Conservation (phyloP, 2,113 vertebrate genomes). For the Psilopsiagon aymara region DNA sequence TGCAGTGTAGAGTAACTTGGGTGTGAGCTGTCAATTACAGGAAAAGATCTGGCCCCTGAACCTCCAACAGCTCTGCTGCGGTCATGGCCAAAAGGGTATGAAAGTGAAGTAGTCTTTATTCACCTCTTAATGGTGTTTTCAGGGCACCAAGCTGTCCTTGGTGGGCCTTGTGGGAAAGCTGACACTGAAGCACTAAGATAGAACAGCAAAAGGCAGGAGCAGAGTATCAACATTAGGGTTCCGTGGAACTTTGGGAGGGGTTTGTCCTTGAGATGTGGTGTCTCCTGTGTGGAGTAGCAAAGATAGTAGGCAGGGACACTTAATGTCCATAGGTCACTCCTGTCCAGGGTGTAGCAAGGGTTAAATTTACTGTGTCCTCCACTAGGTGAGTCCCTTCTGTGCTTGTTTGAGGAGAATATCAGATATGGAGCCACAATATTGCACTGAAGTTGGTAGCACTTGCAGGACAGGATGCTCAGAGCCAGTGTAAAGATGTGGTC, state of each 20-base stretch:
- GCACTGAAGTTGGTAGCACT: neutral
- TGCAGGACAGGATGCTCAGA: neutral
- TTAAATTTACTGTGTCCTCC: neutral
- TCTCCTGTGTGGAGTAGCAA: neutral
- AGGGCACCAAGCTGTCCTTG: neutral
- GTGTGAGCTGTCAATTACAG: neutral
- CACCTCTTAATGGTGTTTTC: neutral
- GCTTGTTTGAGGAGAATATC: neutral
- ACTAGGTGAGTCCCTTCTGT: neutral
- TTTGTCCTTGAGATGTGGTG: neutral
- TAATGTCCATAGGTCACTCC: neutral
- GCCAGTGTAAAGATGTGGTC: neutral
- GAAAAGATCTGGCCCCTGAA: neutral
- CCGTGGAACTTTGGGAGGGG: neutral
- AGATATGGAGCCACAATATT: neutral
- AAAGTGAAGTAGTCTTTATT: neutral
- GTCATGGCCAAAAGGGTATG: neutral
- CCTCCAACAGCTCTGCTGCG: neutral
- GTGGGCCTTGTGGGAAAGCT: neutral
- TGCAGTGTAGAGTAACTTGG: neutral
- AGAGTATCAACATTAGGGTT: neutral
- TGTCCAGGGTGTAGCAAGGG: neutral
- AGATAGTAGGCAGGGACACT: neutral
- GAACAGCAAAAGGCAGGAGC: neutral
- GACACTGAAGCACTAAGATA: neutral